Conservation (phyloP, 1,140 invertebrate species). For the Drosophila nannoptera region DNA sequence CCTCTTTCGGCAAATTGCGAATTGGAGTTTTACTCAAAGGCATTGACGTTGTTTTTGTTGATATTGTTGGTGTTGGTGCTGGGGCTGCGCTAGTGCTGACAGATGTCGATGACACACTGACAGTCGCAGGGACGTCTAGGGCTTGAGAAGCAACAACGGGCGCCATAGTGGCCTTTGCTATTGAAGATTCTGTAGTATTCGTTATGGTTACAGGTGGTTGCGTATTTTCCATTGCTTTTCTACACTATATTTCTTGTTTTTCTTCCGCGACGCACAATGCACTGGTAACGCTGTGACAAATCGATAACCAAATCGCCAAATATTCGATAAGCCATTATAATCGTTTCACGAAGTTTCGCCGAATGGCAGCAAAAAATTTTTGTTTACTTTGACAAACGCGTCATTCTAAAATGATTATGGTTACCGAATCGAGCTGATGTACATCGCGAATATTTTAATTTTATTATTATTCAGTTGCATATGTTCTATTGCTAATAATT, state of each 20-base stretch:
- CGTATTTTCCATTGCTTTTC: slow-evolving; percentile 29
- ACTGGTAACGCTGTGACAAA: slow-evolving; percentile 28
- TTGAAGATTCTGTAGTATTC: slow-evolving; percentile 8
- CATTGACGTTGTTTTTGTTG: slow-evolving; percentile 4
- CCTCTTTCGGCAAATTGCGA: slow-evolving; percentile 67
- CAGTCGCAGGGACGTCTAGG: slow-evolving; percentile 36
- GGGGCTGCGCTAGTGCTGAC: slow-evolving; percentile 41
- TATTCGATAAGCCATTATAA: slow-evolving; percentile 13
- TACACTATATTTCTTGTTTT: slow-evolving; percentile 30
- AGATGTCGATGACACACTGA: slow-evolving; percentile 46
- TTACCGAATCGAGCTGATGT: too few relatives aligned
- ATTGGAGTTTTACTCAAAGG: slow-evolving; percentile 48
- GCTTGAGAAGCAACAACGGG: slow-evolving; percentile 1
- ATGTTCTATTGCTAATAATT: not conserved
- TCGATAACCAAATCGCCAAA: slow-evolving; percentile 16
- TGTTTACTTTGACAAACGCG: not conserved
- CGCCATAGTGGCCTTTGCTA: slow-evolving; percentile 10
- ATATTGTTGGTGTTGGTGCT: slow-evolving; percentile 20
- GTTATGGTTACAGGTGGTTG: slow-evolving; percentile 28
- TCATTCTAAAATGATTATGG: not conserved
- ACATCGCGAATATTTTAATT: not conserved
- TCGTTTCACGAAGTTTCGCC: not conserved
- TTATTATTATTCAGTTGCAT: not conserved
- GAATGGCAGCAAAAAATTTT: slow-evolving; percentile 16
- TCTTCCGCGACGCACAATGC: slow-evolving; percentile 28